phyloP scores from a whole-genome alignment of 2,797 vertebrate genomes.

The Xenentodon cancila region DNA sequence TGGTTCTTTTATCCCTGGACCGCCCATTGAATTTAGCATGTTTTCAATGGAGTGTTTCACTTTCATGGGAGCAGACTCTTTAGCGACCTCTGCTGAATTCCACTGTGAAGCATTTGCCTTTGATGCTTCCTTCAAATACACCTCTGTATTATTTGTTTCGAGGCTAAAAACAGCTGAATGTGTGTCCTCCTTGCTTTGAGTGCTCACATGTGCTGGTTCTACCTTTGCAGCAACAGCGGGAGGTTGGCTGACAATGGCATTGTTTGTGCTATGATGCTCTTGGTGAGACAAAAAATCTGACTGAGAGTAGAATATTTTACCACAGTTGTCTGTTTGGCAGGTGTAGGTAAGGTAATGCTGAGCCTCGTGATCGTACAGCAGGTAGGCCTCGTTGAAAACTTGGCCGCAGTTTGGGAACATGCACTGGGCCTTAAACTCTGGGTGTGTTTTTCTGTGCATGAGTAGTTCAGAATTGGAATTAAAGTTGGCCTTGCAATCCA shows the following conservation, averaged over 20 bases:
- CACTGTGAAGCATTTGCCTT: slow-evolving; percentile 48
- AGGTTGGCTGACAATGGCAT: slow-evolving; percentile 66
- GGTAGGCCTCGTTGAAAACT: slow-evolving; percentile 94
- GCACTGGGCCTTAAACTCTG: slow-evolving; percentile 94
- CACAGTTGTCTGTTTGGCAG: slow-evolving; percentile 90
- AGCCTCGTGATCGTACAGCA: slow-evolving; percentile 98
- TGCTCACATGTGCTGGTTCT: slow-evolving; percentile 41
- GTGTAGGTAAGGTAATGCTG: slow-evolving; percentile 98
- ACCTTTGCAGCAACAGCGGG: slow-evolving; percentile 52
- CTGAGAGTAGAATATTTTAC: slow-evolving; percentile 93
- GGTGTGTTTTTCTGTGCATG: slow-evolving; percentile 93
- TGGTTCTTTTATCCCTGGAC: slow-evolving; percentile 57
- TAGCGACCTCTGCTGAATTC: slow-evolving; percentile 48
- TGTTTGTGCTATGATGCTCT: slow-evolving; percentile 83
- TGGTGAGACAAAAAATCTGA: slow-evolving; percentile 90
- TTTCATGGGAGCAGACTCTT: slow-evolving; percentile 59
- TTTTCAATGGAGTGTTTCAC: slow-evolving; percentile 79
- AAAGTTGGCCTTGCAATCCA: slow-evolving; percentile 97
- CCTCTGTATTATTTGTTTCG: slow-evolving; percentile 51
- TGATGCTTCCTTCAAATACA: slow-evolving; percentile 50
- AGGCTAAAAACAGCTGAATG: slow-evolving; percentile 31
- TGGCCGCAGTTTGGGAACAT: slow-evolving; percentile 98
- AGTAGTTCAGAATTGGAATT: slow-evolving; percentile 94
- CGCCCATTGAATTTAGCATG: slow-evolving; percentile 67
- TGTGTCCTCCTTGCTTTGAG: slow-evolving; percentile 29